phyloP scores from a whole-genome alignment of 2,888 invertebrate genomes.

The Pteria penguin region DNA sequence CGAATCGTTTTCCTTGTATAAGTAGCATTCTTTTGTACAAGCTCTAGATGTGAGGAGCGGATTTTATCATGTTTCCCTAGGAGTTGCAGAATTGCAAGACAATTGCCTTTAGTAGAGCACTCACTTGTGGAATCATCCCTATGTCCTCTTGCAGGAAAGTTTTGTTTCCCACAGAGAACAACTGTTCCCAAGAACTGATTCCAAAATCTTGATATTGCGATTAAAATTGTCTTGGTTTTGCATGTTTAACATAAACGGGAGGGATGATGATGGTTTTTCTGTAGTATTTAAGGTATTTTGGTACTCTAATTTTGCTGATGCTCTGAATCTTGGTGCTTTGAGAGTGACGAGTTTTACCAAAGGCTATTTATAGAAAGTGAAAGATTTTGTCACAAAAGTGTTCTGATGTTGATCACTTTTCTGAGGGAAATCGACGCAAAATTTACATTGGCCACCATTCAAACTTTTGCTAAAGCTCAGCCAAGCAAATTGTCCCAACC shows the following conservation, averaged over 20 bases:
- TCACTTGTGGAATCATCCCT: no score
- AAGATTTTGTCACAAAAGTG: no score
- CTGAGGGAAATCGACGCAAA: constrained; percentile 1
- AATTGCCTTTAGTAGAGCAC: no score
- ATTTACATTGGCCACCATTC: constrained; percentile 1
- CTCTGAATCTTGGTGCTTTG: background rate
- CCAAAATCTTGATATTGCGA: background rate
- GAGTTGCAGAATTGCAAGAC: background rate
- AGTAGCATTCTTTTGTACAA: constrained; percentile 7
- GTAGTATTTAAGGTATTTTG: background rate
- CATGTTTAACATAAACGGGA: background rate
- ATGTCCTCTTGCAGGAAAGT: background rate
- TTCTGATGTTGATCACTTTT: background rate
- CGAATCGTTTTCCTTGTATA: constrained; percentile 19
- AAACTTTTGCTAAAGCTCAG: background rate
- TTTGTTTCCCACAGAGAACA: background rate
- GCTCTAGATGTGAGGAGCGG: background rate
- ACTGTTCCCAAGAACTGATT: background rate
- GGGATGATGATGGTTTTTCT: background rate
- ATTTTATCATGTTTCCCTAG: background rate
- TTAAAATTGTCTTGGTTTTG: constrained; percentile 3
- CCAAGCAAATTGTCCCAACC: background rate
- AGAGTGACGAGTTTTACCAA: background rate
- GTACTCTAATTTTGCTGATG: background rate
- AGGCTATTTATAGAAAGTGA: no score